Evolutionary conservation across 30 jellyfish, hydroid and myxozoan species (phyloP), one percentile per base, ranked within the genome.

Genomic region (Catostylus mosaicus): DNA sequence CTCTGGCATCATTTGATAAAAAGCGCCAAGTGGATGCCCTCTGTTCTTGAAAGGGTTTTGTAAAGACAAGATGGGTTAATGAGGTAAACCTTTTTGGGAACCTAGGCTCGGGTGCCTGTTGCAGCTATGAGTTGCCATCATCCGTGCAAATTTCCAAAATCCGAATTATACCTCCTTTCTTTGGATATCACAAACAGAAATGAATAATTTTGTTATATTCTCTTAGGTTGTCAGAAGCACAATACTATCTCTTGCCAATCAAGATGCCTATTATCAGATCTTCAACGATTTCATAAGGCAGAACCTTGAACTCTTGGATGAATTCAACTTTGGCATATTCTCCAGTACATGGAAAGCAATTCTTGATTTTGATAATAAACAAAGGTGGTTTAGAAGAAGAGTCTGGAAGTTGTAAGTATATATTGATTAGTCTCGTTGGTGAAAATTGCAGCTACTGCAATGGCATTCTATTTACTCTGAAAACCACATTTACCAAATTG

Each of bases 211-310:
- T 50, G 63, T 50, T 9, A 50, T 50, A 8, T 50, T 4, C 20
- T 59, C 24, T 4, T 30, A 91, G 98, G 96, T 91, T 36, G 89
- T 91, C 48, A 57, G 77, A 51, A 76, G 79, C 57, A 82, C 94
- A 1, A 50, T 91, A 30, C 26, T 77, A 83, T 84, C 94, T 2
- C 80, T 91, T 27, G 88, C 98, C 18, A 86, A 91, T 50, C 89
- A 76, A 48, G 98, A 91, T 72, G 83, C 96, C 1, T 91, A 91
- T 66, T 91, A 84, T 74, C 88, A 90, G 45, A 74, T 91, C 19
- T 91, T 91, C 84, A 91, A 91, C 87, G 98, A 91, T 37, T 91
- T 91, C 71, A 85, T 91, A 66, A 81, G 91, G 33, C 36, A 69
- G 23, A 78, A 91, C 65, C 86, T 80, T 19, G 43, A 54, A 9